Evolutionary conservation across 2,113 vertebrate species (phyloP).

Genomic region (Laticauda colubrina): DNA sequence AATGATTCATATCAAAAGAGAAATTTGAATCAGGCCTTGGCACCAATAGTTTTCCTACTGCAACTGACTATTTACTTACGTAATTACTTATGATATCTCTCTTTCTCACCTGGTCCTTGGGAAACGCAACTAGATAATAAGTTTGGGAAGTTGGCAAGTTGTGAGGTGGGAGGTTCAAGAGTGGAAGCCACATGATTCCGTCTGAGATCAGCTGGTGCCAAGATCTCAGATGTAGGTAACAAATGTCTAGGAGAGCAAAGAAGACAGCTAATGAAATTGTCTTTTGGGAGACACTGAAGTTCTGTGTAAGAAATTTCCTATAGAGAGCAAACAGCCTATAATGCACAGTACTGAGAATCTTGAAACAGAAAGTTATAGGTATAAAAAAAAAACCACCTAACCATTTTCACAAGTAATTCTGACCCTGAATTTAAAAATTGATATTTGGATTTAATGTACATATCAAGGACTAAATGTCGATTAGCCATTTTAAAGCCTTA

Average conservation of each 20-base stretch:
- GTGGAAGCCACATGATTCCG: conserved; percentile 83
- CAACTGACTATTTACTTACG: not conserved
- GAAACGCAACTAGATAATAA: conserved; percentile 75
- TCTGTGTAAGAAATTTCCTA: not conserved
- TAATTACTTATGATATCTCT: not conserved
- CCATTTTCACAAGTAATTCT: not conserved
- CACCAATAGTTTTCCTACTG: not conserved
- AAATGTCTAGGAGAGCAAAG: conserved; percentile 73
- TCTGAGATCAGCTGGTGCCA: conserved; percentile 78
- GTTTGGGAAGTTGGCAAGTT: conserved; percentile 74
- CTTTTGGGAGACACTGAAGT: not conserved
- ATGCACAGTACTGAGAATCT: not conserved
- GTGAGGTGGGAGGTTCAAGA: conserved; percentile 74
- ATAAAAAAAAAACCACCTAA: not conserved
- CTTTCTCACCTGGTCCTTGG: conserved; percentile 72
- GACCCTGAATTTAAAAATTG: not conserved
- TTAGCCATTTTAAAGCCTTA: not conserved
- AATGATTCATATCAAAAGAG: not conserved
- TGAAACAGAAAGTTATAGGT: not conserved
- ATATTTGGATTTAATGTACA: not conserved
- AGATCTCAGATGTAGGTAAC: conserved; percentile 78
- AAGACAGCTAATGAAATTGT: not conserved
- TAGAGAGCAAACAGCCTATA: not conserved
- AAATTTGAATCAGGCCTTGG: not conserved
- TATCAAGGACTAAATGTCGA: not conserved